Evolutionary conservation across 37 sponge, comb jelly and placozoan genomes (phyloP), one percentile per base, ranked within the genome.

Genomic region (Ianthella basta): DNA sequence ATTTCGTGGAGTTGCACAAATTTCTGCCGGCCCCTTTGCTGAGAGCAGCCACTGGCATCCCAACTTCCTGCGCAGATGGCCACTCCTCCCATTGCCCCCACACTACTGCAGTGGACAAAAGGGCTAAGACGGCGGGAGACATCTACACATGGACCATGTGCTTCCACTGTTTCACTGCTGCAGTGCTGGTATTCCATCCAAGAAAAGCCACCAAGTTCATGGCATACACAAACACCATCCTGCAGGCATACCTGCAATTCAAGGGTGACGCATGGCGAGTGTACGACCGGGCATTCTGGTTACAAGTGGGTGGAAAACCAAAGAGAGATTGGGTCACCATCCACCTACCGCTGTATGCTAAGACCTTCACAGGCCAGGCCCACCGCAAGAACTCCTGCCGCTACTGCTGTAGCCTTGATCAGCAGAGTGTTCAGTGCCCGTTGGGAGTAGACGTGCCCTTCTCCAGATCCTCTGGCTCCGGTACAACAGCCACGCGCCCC

Each of bases 191-290:
- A 6, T 61, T 61, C 14, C 64, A 61, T 27, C 64, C 64, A 4
- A 10, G 24, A 27, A 61, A 29, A 12, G 24, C 29, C 3, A 6
- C 64, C 3, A 4, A 61, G 29, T 29, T 61, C 4, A 61, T 27
- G 29, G 64, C 64, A 61, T 61, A 61, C 14, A 12, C 64, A 4
- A 61, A 61, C 14, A 61, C 64, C 3, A 61, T 61, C 24, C 14
- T 61, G 64, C 64, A 61, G 64, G 64, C 64, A 29, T 61, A 61
- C 64, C 14, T 61, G 14, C 64, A 61, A 12, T 61, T 61, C 10
- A 4, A 61, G 29, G 64, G 64, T 27, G 29, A 61, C 29, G 64
- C 10, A 4, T 61, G 64, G 64, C 4, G 64, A 61, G 64, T 10
- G 29, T 4, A 61, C 10, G 64, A 61, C 29, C 4, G 29, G 27